Conservation (phyloP, 1,140 invertebrate genomes). For the Drosophila aff. region DNA sequence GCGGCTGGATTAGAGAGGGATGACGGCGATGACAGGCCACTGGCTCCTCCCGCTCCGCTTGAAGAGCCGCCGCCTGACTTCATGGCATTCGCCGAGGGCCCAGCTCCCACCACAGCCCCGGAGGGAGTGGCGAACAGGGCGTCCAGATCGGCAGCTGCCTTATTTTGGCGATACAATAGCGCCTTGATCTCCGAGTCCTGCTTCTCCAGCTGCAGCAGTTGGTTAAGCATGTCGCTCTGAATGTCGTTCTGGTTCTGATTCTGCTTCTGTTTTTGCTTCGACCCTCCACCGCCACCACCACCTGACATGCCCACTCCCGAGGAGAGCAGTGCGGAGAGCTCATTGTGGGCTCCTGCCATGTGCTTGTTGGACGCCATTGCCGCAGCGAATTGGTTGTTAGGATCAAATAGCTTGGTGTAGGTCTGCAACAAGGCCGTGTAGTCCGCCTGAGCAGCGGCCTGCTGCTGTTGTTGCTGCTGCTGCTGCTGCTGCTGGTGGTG, state of each 20-base stretch:
- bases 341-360: slow-evolving; percentile 68
- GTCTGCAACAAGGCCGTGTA: slow-evolving; percentile 78
- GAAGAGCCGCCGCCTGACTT: slow-evolving; percentile 23
- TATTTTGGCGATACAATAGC: slow-evolving; percentile 77
- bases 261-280: slow-evolving; percentile 46
- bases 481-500: slow-evolving; percentile 52
- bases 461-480: slow-evolving; percentile 42
- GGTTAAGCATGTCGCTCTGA: slow-evolving; percentile 80
- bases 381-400: slow-evolving; percentile 73
- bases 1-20: slow-evolving; percentile 66
- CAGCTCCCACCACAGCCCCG: slow-evolving; percentile 50
- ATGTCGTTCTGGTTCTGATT: slow-evolving; percentile 71
- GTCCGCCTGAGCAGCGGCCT: slow-evolving; percentile 63
- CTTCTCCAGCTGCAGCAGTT: slow-evolving; percentile 77
- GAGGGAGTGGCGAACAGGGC: slow-evolving; percentile 74
- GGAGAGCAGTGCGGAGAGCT: slow-evolving; percentile 69
- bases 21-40: slow-evolving; percentile 57
- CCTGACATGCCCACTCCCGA: slow-evolving; percentile 58
- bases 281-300: slow-evolving; percentile 27
- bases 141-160: slow-evolving; percentile 77
- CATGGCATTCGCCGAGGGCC: slow-evolving; percentile 40
- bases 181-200: slow-evolving; percentile 79
- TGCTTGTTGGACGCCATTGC: slow-evolving; percentile 60
- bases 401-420: slow-evolving; percentile 81
- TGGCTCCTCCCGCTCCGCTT: slow-evolving; percentile 21